Percentiles rank a stretch among this genome's conserved stretches.
These are phyloP conservation scores for Panorpa germanica DNA, from an alignment of 2,888 invertebrate genomes.

Conservation along the genomic window DNA sequence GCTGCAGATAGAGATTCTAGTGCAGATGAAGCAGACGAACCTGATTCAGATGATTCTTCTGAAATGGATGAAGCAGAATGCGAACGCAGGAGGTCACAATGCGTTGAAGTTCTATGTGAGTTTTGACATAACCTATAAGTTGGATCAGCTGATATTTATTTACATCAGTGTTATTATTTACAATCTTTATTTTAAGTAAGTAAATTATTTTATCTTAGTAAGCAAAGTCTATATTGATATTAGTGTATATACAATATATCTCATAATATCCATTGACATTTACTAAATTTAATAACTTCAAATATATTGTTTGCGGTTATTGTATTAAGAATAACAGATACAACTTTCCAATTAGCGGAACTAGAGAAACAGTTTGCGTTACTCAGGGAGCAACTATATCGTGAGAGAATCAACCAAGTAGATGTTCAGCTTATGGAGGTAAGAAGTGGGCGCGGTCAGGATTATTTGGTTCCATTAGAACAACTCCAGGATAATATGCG, in stretches of 20 bases:
- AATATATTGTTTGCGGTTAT: too few species aligned
- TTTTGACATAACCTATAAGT: constrained; percentile 11
- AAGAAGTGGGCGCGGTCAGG: constrained; percentile 64
- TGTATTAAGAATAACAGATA: not conserved
- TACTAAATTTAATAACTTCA: too few species aligned
- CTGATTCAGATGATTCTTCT: constrained; percentile 67
- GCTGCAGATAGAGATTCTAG: constrained; percentile 52
- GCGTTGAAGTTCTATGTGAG: constrained; percentile 58
- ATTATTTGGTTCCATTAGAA: constrained; percentile 73
- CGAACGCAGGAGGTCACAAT: constrained; percentile 63
- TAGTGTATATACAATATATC: too few species aligned
- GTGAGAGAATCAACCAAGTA: constrained; percentile 62
- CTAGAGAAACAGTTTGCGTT: constrained; percentile 76
- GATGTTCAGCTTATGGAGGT: constrained; percentile 76
- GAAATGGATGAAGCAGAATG: constrained; percentile 91
- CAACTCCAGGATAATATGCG: constrained; percentile 77
- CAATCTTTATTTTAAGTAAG: too few species aligned
- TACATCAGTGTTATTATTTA: too few species aligned
- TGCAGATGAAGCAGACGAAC: constrained; percentile 54
- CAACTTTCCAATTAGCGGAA: constrained; percentile 31
- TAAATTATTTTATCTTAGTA: too few species aligned
- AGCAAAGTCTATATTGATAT: too few species aligned
- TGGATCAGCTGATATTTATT: too few species aligned
- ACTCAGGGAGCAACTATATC: constrained; percentile 75
- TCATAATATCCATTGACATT: too few species aligned